phyloP scores from a whole-genome alignment of 30 jellyfish, hydroid and myxozoan genomes.

The Aurelia sp. region DNA sequence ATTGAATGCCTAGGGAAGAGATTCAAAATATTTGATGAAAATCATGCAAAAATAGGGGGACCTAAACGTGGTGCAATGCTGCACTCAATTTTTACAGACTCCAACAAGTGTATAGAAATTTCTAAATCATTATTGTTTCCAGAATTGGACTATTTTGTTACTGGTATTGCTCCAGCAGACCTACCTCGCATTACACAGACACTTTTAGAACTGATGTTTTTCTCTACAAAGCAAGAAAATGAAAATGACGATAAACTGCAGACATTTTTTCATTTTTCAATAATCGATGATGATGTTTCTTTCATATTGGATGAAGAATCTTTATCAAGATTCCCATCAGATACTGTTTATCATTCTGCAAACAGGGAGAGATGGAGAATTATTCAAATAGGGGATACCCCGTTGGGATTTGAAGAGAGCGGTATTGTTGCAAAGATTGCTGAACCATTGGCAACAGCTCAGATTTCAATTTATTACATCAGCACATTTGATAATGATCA shows the following conservation, averaged over 20 bases:
- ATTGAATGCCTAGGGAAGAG: constrained; percentile 73
- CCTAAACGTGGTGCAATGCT: constrained; percentile 62
- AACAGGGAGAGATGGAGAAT: constrained; percentile 90
- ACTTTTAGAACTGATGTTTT: constrained; percentile 89
- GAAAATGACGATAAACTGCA: constrained; percentile 10
- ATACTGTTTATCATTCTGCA: constrained; percentile 81
- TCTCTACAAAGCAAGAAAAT: constrained; percentile 30
- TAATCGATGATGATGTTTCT: constrained; percentile 91
- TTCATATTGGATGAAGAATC: constrained; percentile 83
- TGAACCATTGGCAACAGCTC: constrained; percentile 94
- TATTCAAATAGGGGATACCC: constrained; percentile 84
- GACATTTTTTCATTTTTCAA: constrained; percentile 87
- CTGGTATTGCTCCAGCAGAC: constrained; percentile 89
- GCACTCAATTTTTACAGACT: constrained; percentile 20
- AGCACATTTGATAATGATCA: constrained; percentile 90
- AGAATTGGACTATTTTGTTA: constrained; percentile 63
- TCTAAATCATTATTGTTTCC: constrained; percentile 32
- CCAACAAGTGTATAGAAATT: constrained; percentile 15
- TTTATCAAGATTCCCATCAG: constrained; percentile 78
- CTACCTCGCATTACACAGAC: constrained; percentile 74
- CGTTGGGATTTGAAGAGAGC: constrained; percentile 93
- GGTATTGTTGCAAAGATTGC: constrained; percentile 98
- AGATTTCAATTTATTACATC: constrained; percentile 87
- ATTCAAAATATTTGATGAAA: constrained; percentile 92
- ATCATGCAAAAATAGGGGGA: constrained; percentile 74